These are phyloP conservation scores for Carassius carassius DNA, from an alignment of 2,113 vertebrate species.

Conservation along the genomic window DNA sequence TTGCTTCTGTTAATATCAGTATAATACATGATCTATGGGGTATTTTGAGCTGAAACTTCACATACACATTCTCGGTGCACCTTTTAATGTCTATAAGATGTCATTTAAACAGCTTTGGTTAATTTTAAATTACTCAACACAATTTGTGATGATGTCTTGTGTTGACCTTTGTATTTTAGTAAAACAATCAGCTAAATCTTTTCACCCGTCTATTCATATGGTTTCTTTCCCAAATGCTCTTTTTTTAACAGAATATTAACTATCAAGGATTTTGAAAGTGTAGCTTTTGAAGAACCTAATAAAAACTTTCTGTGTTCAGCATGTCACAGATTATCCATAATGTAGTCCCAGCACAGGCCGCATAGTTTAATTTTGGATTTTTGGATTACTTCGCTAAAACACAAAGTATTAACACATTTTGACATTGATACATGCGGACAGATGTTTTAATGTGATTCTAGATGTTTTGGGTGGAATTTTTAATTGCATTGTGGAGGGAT, in stretches of 20 bases:
- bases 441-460: conserved; percentile 62
- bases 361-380: conserved; percentile 3
- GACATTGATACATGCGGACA: conserved; percentile 53
- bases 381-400: conserved; percentile 5
- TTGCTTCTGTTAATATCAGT: background rate
- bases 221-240: conserved; percentile 30
- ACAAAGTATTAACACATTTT: conserved; percentile 40
- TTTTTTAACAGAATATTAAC: background rate
- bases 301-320: background rate
- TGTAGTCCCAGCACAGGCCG: conserved; percentile 13
- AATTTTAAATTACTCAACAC: background rate
- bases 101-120: background rate
- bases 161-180: background rate
- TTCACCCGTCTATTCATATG: background rate
- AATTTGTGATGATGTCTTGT: background rate
- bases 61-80: no score
- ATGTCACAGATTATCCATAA: conserved; percentile 43
- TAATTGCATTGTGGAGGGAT: conserved; percentile 61
- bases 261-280: background rate
- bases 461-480: conserved; percentile 64
- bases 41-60: no score
- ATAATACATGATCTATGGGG: background rate
- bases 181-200: background rate
- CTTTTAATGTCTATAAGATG: no score
- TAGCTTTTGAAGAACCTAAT: conserved; percentile 19